Conservation (phyloP, 1,140 invertebrate species). For the Cardiocondyla obscurior region DNA sequence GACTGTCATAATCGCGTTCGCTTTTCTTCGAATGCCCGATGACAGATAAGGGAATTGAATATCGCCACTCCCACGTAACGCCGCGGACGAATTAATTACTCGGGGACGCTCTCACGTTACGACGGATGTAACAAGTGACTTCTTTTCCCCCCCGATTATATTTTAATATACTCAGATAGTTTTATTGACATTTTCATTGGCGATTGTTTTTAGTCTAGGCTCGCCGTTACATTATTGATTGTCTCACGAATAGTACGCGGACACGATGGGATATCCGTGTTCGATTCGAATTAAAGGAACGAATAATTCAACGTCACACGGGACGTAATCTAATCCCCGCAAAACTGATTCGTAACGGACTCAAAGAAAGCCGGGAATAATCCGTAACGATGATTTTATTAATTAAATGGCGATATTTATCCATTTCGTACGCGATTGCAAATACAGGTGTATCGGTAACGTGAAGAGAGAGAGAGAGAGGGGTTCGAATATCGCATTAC, state of each 20-base stretch:
- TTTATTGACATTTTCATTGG: neutral
- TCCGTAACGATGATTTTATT: conserved; percentile 54
- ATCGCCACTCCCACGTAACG: neutral
- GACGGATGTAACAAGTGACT: neutral
- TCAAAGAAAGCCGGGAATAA: conserved; percentile 42
- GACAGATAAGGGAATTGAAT: conserved; percentile 46
- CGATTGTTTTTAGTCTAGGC: neutral
- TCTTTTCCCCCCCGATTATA: neutral
- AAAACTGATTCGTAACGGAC: conserved; percentile 17
- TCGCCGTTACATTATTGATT: neutral
- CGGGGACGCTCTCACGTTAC: neutral
- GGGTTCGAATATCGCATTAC: conserved; percentile 40
- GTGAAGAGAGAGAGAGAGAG: too few species aligned
- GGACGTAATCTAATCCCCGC: conserved; percentile 22
- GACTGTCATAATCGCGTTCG: conserved; percentile 59
- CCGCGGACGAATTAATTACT: conserved; percentile 27
- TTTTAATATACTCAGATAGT: neutral
- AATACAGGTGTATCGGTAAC: conserved; percentile 29
- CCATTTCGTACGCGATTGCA: neutral
- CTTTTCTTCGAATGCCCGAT: conserved; percentile 39
- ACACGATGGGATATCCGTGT: neutral
- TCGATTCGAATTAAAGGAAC: conserved; percentile 45
- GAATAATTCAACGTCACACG: conserved; percentile 23
- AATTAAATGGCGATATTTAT: conserved; percentile 47
- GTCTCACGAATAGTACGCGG: neutral